These are phyloP conservation scores for Catonia carolina DNA, from an alignment of 2,888 invertebrate genomes.

Conservation along the genomic window DNA sequence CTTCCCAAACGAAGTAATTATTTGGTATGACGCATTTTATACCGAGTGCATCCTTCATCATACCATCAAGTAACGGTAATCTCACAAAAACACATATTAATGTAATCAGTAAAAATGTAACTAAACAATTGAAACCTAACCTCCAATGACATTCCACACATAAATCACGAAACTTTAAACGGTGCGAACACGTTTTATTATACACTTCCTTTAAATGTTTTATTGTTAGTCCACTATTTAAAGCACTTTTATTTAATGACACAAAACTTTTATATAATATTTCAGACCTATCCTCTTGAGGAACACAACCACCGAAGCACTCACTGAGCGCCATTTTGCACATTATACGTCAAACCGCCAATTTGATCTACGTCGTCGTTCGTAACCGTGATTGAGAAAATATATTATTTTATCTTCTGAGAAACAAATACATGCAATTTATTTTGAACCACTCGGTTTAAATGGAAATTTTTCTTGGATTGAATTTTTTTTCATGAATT, in stretches of 20 bases:
- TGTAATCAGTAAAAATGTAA: slow-evolving; percentile 22
- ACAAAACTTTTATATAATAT: slow-evolving; percentile 35
- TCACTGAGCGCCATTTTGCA: too few species aligned
- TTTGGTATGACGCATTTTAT: slow-evolving; percentile 72
- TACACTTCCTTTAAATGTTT: slow-evolving; percentile 34
- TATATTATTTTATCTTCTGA: too few species aligned
- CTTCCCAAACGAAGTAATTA: slow-evolving; percentile 82
- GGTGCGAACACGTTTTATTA: slow-evolving; percentile 2
- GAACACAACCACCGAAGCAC: too few species aligned
- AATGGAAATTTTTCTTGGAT: too few species aligned
- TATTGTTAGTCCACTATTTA: slow-evolving; percentile 35
- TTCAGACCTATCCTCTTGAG: slow-evolving; percentile 3
- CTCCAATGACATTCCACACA: background rate
- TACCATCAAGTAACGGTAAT: slow-evolving; percentile 32
- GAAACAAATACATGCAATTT: too few species aligned
- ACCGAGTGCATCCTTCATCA: slow-evolving; percentile 39
- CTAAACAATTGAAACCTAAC: slow-evolving; percentile 7
- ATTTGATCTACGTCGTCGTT: too few species aligned
- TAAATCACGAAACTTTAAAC: background rate
- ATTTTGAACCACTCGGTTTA: too few species aligned
- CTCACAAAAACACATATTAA: slow-evolving; percentile 23
- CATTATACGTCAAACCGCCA: too few species aligned
- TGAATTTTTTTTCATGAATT: too few species aligned
- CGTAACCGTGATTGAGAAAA: too few species aligned
- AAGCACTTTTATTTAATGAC: slow-evolving; percentile 34